These are phyloP conservation scores for Varanus komodoensis DNA, from an alignment of 2,113 vertebrate genomes.

Conservation along the genomic window DNA sequence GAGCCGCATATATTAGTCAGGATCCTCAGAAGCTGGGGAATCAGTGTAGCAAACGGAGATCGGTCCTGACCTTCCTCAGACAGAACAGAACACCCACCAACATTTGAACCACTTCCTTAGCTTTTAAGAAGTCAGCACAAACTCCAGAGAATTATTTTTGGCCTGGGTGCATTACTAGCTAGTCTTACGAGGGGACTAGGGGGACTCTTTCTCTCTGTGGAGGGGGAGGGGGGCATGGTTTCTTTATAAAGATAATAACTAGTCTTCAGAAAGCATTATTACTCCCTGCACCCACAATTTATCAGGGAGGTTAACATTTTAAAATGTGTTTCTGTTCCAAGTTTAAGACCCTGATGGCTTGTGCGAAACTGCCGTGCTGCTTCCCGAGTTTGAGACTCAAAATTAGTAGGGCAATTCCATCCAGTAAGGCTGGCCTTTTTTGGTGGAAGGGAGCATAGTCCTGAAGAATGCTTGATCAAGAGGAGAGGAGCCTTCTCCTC, in stretches of 20 bases:
- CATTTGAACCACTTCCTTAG: background rate
- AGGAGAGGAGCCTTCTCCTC: background rate
- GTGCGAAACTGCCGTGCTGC: background rate
- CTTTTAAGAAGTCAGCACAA: slow-evolving; percentile 18
- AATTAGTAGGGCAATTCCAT: no score
- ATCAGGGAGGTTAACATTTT: slow-evolving; percentile 8
- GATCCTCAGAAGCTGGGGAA: slow-evolving; percentile 7
- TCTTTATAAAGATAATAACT: slow-evolving; percentile 15
- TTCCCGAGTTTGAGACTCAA: background rate
- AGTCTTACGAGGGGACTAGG: background rate
- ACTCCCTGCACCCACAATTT: background rate
- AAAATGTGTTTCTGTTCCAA: background rate
- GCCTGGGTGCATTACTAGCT: background rate
- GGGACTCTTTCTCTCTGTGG: no score
- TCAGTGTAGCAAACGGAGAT: background rate
- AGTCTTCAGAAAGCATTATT: background rate
- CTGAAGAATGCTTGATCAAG: background rate
- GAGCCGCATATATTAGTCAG: background rate
- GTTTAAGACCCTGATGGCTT: background rate
- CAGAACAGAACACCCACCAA: slow-evolving; percentile 37
- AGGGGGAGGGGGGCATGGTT: background rate
- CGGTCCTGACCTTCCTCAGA: background rate
- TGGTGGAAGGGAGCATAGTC: background rate
- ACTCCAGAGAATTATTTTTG: slow-evolving; percentile 5
- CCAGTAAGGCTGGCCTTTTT: background rate